Conservation (phyloP, 1,140 invertebrate genomes). For the Drosophila orosa region DNA sequence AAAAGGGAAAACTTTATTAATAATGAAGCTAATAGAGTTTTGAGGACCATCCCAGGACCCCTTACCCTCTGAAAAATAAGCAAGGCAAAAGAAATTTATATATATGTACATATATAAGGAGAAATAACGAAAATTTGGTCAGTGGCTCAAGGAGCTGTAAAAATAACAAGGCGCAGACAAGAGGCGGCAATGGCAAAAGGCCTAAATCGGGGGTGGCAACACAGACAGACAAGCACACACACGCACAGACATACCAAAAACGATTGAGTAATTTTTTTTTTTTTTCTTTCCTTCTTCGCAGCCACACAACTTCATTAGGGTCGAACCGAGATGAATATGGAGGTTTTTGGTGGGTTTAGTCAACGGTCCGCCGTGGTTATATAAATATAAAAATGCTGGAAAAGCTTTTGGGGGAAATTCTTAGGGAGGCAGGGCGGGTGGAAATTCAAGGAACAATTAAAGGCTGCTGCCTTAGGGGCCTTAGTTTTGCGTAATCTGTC, state of each 20-base stretch:
- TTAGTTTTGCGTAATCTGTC: constrained; percentile 81
- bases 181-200: constrained; percentile 66
- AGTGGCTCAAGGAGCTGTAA: constrained; percentile 62
- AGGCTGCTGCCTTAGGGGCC: constrained; percentile 27
- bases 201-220: constrained; percentile 67
- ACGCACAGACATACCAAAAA: constrained; percentile 21
- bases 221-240: constrained; percentile 35
- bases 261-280: constrained; percentile 39
- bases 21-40: constrained; percentile 55
- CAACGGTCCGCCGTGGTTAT: constrained; percentile 56
- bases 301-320: constrained; percentile 76
- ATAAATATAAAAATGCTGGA: constrained; percentile 67
- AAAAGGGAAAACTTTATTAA: constrained; percentile 53
- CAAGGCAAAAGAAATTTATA: neutral
- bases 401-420: constrained; percentile 11
- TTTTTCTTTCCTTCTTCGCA: constrained; percentile 18
- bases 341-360: constrained; percentile 8
- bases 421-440: neutral
- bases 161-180: constrained; percentile 78
- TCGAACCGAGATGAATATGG: constrained; percentile 38
- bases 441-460: constrained; percentile 31
- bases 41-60: constrained; percentile 28
- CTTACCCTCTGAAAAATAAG: constrained; percentile 15
- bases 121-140: constrained; percentile 39
- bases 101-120: neutral